These are phyloP conservation scores for Penaeus vannamei DNA, from an alignment of 1,140 invertebrate species.

Conservation along the genomic window DNA sequence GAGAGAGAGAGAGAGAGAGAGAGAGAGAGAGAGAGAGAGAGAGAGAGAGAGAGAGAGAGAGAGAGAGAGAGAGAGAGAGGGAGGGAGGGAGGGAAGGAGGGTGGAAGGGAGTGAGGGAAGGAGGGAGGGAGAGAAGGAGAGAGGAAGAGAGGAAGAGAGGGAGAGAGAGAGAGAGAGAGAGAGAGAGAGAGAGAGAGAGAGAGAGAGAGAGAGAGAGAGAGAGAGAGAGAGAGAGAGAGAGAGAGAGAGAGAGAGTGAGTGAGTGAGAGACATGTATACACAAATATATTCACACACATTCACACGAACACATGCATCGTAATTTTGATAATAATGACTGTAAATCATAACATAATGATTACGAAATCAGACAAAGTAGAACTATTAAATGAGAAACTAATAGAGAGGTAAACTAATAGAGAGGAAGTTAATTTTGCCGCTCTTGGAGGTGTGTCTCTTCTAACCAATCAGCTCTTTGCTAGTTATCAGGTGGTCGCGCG, in stretches of 20 bases:
- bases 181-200: too few species aligned
- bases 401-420: neutral
- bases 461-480: too few species aligned
- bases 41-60: neutral
- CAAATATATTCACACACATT: neutral
- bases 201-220: too few species aligned
- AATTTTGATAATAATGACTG: neutral
- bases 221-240: too few species aligned
- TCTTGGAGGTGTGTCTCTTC: neutral
- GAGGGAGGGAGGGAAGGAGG: too few species aligned
- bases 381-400: neutral
- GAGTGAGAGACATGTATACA: neutral
- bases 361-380: neutral
- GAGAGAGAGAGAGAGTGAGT: too few species aligned
- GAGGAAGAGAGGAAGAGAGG: too few species aligned
- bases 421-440: neutral
- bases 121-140: too few species aligned
- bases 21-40: neutral
- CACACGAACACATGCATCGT: neutral
- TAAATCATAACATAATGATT: neutral
- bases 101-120: too few species aligned
- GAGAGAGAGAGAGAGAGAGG: neutral
- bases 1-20: conserved; percentile 5
- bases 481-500: too few species aligned
- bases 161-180: too few species aligned